These are phyloP conservation scores for Drosophila monieri DNA, from an alignment of 2,888 invertebrate species.

Conservation along the genomic window DNA sequence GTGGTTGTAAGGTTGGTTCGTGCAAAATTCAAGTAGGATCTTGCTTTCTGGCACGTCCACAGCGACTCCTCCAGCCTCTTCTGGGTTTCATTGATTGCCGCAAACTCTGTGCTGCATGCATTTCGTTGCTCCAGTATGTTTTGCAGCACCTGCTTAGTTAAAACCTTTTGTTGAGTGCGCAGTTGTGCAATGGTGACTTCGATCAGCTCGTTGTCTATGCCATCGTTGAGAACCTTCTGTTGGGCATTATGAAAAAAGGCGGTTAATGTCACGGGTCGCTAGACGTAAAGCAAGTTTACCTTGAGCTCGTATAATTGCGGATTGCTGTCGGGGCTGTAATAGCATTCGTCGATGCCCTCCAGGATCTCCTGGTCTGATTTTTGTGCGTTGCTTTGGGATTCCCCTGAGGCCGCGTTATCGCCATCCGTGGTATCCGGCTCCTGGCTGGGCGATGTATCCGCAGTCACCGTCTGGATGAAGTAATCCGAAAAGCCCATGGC, in stretches of 20 bases:
- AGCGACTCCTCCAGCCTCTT: constrained; percentile 89
- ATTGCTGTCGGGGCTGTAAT: constrained; percentile 81
- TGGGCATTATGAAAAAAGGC: constrained; percentile 17
- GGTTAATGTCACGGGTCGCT: background rate
- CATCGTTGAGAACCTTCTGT: constrained; percentile 81
- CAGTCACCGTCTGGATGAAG: constrained; percentile 83
- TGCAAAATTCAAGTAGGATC: constrained; percentile 89
- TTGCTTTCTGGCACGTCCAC: constrained; percentile 89
- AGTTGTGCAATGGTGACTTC: constrained; percentile 80
- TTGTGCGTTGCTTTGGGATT: constrained; percentile 51
- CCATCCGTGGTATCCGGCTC: constrained; percentile 28
- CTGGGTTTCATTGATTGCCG: constrained; percentile 89
- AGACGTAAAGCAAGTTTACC: constrained; percentile 60
- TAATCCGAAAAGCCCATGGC: constrained; percentile 84
- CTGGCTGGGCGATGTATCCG: constrained; percentile 32
- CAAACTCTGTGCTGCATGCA: constrained; percentile 93
- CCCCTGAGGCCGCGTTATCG: constrained; percentile 16
- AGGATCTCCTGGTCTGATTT: constrained; percentile 84
- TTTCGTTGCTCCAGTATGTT: constrained; percentile 96
- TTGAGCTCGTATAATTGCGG: constrained; percentile 81
- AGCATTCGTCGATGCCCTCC: constrained; percentile 82
- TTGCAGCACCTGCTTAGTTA: constrained; percentile 96
- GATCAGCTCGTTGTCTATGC: constrained; percentile 80
- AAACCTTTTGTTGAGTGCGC: constrained; percentile 86
- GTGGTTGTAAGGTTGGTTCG: constrained; percentile 93